Conservation (phyloP, 2,888 invertebrate genomes). For the Chelonus formosanus region DNA sequence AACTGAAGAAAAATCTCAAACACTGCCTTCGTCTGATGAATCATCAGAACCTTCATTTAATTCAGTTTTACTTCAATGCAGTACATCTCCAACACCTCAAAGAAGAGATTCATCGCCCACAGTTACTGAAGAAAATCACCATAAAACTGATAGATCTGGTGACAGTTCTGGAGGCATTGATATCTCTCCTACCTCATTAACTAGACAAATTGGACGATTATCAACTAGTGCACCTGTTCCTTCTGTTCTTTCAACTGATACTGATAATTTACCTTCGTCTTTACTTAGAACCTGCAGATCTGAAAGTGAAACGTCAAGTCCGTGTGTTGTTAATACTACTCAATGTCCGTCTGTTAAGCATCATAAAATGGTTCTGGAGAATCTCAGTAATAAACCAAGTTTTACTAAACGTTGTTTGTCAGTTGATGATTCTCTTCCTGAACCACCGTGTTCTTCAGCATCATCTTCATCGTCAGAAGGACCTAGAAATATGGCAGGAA, state of each 20-base stretch:
- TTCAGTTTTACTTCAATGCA: slow-evolving; percentile 59
- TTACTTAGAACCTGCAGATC: slow-evolving; percentile 59
- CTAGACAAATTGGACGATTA: slow-evolving; percentile 60
- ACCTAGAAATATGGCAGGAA: slow-evolving; percentile 70
- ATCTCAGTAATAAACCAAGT: slow-evolving; percentile 61
- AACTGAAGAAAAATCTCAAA: slow-evolving; percentile 45
- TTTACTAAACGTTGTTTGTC: slow-evolving; percentile 58
- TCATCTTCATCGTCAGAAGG: slow-evolving; percentile 50
- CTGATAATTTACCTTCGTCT: slow-evolving; percentile 54
- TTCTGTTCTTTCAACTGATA: slow-evolving; percentile 62
- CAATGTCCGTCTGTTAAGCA: slow-evolving; percentile 69
- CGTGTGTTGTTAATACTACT: slow-evolving; percentile 65
- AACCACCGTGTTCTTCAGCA: slow-evolving; percentile 36
- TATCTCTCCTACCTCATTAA: slow-evolving; percentile 37
- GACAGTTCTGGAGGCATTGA: slow-evolving; percentile 40
- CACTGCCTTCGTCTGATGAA: slow-evolving; percentile 54
- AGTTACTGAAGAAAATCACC: slow-evolving; percentile 7
- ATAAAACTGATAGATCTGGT: slow-evolving; percentile 23
- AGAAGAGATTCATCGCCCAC: slow-evolving; percentile 45
- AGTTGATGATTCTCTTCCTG: slow-evolving; percentile 59
- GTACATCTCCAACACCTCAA: slow-evolving; percentile 56
- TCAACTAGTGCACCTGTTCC: slow-evolving; percentile 60
- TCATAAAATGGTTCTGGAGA: slow-evolving; percentile 68
- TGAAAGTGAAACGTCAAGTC: slow-evolving; percentile 63
- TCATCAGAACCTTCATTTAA: slow-evolving; percentile 48